Base-by-base conservation (phyloP, 2,888 invertebrate species). In the Pollenia angustigena region DNA sequence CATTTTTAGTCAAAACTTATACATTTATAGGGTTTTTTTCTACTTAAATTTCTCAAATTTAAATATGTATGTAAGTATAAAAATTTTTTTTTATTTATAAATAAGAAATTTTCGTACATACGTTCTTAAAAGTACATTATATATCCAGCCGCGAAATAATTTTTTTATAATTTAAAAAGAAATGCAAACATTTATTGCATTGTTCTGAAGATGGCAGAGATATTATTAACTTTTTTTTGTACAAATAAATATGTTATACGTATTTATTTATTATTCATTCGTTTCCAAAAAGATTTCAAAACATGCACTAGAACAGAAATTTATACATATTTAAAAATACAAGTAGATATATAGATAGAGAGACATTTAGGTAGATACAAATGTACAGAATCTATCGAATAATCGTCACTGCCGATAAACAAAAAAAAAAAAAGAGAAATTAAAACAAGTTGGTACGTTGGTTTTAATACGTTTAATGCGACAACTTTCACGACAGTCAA, bases 401-500 rank as follows among this genome's bases (percentile, higher is more conserved):
- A 79, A 48, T 76, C 64, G 50, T 76, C 62, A 52, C 16, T 52
- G 50, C 40, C 48, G 68, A 68, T 68, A 10, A 48, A 68, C 66
- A 14, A 78, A 68, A 69, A 23, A 23, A 23, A 23, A 80, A 80
- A 32, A 80, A 80, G 60, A 71, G 69, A 80, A 71, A 80, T 69
- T 69, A 11, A 74, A 75, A 85, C 14, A 68, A 71, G 62, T 69
- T 71, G 32, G 32, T 48, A 60, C 69, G 68, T 50, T 79, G 50
- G 32, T 50, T 79, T 79, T 56, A 79, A 50, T 60, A 79, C 60
- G 62, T 50, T 71, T 52, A 72, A 64, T 64, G 72, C 42, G 72
- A 79, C 81, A 78, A 85, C 85, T 85, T 85, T 85, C 81, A 74
- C 85, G 82, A 81, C 72, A 58, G 23, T 64, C 11, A 72, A 74